Evolutionary conservation across 37 sponge, comb jelly and placozoan genomes (phyloP).

Genomic region (Ephydatia muelleri): DNA sequence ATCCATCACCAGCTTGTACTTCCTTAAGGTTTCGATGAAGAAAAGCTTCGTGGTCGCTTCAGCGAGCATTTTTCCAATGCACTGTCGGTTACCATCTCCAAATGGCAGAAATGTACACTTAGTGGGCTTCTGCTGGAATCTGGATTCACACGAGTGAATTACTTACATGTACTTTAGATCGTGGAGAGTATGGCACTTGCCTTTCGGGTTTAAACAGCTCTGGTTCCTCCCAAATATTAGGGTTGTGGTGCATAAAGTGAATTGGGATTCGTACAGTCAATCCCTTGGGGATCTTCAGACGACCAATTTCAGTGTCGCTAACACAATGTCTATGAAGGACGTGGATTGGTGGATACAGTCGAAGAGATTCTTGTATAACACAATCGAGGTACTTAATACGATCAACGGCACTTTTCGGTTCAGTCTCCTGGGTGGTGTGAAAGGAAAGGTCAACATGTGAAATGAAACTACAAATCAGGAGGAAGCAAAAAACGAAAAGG

Average conservation of each 20-base stretch:
- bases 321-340: neutral
- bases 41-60: neutral
- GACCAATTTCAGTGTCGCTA: neutral
- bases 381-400: neutral
- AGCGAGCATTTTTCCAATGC: neutral
- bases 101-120: neutral
- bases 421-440: neutral
- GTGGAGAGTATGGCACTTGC: conserved; percentile 3
- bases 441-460: neutral
- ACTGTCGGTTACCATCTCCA: neutral
- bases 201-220: conserved; percentile 80
- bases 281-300: conserved; percentile 47
- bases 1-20: neutral
- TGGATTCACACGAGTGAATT: neutral
- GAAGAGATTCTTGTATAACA: neutral
- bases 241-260: conserved; percentile 55
- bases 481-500: too few relatives aligned
- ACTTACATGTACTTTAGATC: neutral
- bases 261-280: conserved; percentile 35
- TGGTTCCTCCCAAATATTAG: conserved; percentile 76
- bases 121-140: neutral
- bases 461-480: too few relatives aligned
- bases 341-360: neutral
- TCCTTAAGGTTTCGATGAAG: neutral
- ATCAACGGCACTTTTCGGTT: neutral